Percentiles rank a stretch among this genome's conserved stretches.
phyloP scores from a whole-genome alignment of 2,797 vertebrate genomes.

The Spinus olivaceus region DNA sequence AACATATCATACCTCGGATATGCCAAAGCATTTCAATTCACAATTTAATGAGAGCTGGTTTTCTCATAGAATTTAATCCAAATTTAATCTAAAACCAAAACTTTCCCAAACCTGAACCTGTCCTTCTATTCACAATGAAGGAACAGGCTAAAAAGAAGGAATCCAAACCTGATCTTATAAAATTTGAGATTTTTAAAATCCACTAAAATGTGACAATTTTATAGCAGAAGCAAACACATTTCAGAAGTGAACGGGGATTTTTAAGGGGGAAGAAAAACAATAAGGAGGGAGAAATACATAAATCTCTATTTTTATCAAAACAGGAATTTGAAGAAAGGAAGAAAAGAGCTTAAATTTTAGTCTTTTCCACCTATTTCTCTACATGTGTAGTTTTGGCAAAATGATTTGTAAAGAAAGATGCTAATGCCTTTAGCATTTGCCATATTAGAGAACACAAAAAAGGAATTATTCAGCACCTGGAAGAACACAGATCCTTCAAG shows the following conservation, averaged over 20 bases:
- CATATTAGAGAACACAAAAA: background rate
- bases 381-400: background rate
- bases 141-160: background rate
- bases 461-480: background rate
- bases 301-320: background rate
- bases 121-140: background rate
- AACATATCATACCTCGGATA: background rate
- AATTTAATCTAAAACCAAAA: background rate
- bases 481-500: background rate
- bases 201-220: background rate
- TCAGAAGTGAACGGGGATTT: background rate
- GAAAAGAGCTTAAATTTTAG: background rate
- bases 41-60: background rate
- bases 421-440: background rate
- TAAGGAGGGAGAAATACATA: background rate
- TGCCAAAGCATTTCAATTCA: background rate
- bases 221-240: background rate
- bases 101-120: background rate
- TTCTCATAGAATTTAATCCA: background rate
- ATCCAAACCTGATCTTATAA: background rate
- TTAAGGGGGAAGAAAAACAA: background rate
- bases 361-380: background rate
- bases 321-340: background rate
- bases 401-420: background rate
- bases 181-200: background rate